phyloP scores from a whole-genome alignment of 2,113 vertebrate species.

The Vicugna pacos region DNA sequence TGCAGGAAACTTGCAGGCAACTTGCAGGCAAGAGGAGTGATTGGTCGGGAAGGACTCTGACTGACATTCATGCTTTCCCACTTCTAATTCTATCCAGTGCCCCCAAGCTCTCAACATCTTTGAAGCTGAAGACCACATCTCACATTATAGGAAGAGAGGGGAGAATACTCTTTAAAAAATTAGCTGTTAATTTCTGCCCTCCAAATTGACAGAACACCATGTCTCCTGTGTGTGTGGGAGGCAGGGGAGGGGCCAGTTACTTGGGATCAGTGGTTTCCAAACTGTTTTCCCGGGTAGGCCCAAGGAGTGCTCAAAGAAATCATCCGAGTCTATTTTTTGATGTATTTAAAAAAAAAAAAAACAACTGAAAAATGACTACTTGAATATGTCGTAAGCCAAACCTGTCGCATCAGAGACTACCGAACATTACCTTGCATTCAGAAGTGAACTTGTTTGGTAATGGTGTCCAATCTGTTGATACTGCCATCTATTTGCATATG shows the following conservation, averaged over 20 bases:
- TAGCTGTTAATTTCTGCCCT: background rate
- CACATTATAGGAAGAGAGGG: background rate
- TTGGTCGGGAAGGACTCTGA: accelerated
- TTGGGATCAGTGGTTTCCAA: background rate
- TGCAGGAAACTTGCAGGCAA: background rate
- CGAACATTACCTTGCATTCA: background rate
- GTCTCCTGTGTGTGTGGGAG: accelerated
- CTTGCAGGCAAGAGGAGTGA: background rate
- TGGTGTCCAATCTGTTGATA: background rate
- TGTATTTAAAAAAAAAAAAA: background rate
- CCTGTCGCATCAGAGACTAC: background rate
- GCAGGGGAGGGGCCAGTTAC: too few relatives aligned
- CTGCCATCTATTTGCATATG: background rate
- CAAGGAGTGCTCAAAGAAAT: background rate
- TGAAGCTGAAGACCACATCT: background rate
- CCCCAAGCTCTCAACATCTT: background rate
- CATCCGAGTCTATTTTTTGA: background rate
- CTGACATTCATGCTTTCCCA: accelerated
- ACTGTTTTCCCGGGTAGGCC: background rate
- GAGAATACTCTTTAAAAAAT: background rate
- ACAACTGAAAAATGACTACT: background rate
- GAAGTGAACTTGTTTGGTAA: background rate
- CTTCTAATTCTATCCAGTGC: background rate
- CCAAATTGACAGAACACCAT: background rate
- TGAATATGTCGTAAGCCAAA: background rate